Conservation (phyloP, 1,140 invertebrate species). For the Drosophila tristis region DNA sequence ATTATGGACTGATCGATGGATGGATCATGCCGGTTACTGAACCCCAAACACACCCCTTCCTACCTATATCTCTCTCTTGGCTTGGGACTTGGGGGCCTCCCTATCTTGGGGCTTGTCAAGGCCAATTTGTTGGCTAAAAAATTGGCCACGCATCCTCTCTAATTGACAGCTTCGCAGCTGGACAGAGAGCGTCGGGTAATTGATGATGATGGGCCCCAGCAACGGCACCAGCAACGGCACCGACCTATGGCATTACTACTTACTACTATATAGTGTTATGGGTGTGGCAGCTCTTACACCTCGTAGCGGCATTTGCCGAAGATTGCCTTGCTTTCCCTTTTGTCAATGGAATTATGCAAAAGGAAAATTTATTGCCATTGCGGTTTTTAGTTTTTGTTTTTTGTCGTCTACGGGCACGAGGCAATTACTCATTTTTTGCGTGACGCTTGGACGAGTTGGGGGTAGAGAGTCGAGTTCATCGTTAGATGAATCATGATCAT, state of each 20-base stretch:
- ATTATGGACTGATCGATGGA: slow-evolving; percentile 55
- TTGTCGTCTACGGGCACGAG: slow-evolving; percentile 11
- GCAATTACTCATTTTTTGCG: slow-evolving; percentile 47
- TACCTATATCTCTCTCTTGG: background rate
- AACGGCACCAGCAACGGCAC: background rate
- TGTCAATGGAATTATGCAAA: slow-evolving; percentile 47
- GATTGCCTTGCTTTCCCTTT: slow-evolving; percentile 65
- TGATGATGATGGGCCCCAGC: slow-evolving; percentile 32
- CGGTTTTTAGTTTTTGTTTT: slow-evolving; percentile 5
- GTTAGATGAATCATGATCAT: slow-evolving; percentile 47
- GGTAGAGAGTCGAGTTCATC: slow-evolving; percentile 4
- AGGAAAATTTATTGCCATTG: slow-evolving; percentile 27
- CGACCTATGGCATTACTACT: slow-evolving; percentile 21
- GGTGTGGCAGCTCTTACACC: slow-evolving; percentile 34
- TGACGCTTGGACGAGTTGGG: background rate
- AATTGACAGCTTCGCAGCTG: slow-evolving; percentile 37
- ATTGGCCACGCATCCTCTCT: slow-evolving; percentile 52
- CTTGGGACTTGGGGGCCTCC: background rate
- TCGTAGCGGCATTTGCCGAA: background rate
- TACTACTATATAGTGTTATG: slow-evolving; percentile 16
- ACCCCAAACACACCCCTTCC: slow-evolving; percentile 13
- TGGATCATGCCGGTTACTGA: slow-evolving; percentile 57
- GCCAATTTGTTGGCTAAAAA: slow-evolving; percentile 43
- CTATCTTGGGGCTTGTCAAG: slow-evolving; percentile 30
- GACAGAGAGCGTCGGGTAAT: slow-evolving; percentile 14